phyloP scores from a whole-genome alignment of 2,888 invertebrate genomes.

The Acanthosoma haemorrhoidale region DNA sequence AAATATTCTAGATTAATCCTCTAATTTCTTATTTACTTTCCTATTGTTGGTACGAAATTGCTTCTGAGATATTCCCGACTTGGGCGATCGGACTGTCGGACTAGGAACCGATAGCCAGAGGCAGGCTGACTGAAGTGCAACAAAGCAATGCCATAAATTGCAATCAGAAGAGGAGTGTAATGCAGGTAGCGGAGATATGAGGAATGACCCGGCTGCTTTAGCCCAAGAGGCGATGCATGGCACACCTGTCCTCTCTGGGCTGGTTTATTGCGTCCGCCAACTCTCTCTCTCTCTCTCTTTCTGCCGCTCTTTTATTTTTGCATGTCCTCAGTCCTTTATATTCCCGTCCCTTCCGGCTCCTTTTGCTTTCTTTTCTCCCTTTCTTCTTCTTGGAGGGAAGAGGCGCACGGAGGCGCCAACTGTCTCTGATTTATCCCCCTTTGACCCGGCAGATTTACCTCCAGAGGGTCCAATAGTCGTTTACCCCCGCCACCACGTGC shows the following conservation, averaged over 20 bases:
- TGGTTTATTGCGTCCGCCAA: constrained; percentile 6
- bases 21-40: too few species aligned
- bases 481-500: neutral
- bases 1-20: too few species aligned
- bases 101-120: too few species aligned
- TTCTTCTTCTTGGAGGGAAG: neutral
- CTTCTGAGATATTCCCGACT: too few species aligned
- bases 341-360: constrained; percentile 12
- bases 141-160: neutral
- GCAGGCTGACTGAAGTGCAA: too few species aligned
- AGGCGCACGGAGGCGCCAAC: neutral
- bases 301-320: constrained; percentile 21
- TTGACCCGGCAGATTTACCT: neutral
- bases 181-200: constrained; percentile 11
- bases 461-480: neutral
- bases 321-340: constrained; percentile 6
- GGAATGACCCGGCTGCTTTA: neutral
- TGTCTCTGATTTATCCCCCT: neutral
- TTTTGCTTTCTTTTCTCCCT: constrained; percentile 3
- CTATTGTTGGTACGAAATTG: too few species aligned
- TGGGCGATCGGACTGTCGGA: too few species aligned
- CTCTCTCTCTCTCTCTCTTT: constrained; percentile 19
- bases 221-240: neutral
- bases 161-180: constrained; percentile 5
- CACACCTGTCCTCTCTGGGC: neutral